Evolutionary conservation across 2,888 invertebrate species (phyloP), one percentile per base, ranked within the genome.

Genomic region (Dyspetes luteomarginatus): DNA sequence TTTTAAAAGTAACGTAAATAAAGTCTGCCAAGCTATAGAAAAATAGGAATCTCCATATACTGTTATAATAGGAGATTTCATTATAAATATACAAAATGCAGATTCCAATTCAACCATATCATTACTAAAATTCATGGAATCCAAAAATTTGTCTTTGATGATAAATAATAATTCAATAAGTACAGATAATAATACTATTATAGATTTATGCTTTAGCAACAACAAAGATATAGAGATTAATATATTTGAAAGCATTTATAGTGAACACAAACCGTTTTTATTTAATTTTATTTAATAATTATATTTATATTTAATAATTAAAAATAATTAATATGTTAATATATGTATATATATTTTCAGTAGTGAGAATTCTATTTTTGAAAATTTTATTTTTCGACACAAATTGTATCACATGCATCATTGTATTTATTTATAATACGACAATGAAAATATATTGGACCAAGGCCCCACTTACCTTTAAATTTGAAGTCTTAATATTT

Each of bases 201-300:
- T 52, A 19, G 55, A 68, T 43, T 28, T 68, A 9, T 68, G 68
- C 36, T 68, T 68, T n/a, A 68, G 68, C 30, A 55, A 28, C 12
- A 55, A 68, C n/a, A 55, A 30, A 19, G 22, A 52, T 55, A 4
- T 68, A 17, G 36, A 26, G 5, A 52, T 68, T 2, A 30, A 55
- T 22, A 68, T 68, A 43, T 68, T 52, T 36, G 68, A 52, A 56
- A 68, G 55, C 19, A 9, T 68, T 24, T 68, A 55, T 26, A 68
- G 68, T 24, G 68, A 68, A 52, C 68, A 68, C 28, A 68, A 68
- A 43, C 55, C 68, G 19, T 26, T 68, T 7, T 68, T 52, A 55
- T 68, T 68, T 22, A n/a, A n/a, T n/a, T n/a, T n/a, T n/a, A n/a
- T n/a, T n/a, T n/a, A n/a, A n/a, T n/a, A n/a, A n/a, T n/a, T n/a